Base-by-base conservation (phyloP, 2,888 invertebrate genomes). In the Microctonus brassicae region DNA sequence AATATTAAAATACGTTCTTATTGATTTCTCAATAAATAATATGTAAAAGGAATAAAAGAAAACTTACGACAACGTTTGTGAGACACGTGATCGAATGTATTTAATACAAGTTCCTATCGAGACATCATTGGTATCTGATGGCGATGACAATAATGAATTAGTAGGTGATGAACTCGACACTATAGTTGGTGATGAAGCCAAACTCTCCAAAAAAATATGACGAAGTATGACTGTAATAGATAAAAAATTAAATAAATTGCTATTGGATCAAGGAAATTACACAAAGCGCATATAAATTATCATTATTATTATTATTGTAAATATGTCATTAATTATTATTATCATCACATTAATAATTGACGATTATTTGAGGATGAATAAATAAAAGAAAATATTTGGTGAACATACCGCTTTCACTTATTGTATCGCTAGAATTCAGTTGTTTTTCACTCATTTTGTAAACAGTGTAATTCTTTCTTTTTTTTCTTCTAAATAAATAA, bases 191-290 rank as follows among this genome's bases (percentile, higher is more conserved):
- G 75, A 74, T 34, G 78, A 71, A 6, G 68, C 65, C 66, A 78
- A 69, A 61, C 77, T 77, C 24, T 74, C 76, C 64, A 74, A 73
- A 73, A 79, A 78, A 53, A 78, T 76, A 57, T 69, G 65, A 22
- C 73, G 75, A 52, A 74, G 69, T 53, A 73, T 69, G 60, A 62
- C 78, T 78, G 73, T n/a, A 29, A 64, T 24, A 63, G 74, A 73
- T 60, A 58, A 58, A 29, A 58, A 10, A 34, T 26, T 39, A n/a
- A 47, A 47, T 17, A n/a, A 17, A 47, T n/a, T 47, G n/a, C n/a
- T n/a, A 17, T 20, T n/a, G 17, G 7, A 47, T 47, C 20, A 47
- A 20, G 7, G 17, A 20, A 3, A 29, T 7, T n/a, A 47, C 47
- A 47, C 20, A n/a, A 17, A 17, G 9, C 17, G 17, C 47, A 47